These are phyloP conservation scores for Lanius ludovicianus DNA, from an alignment of 2,113 vertebrate species.

Conservation along the genomic window DNA sequence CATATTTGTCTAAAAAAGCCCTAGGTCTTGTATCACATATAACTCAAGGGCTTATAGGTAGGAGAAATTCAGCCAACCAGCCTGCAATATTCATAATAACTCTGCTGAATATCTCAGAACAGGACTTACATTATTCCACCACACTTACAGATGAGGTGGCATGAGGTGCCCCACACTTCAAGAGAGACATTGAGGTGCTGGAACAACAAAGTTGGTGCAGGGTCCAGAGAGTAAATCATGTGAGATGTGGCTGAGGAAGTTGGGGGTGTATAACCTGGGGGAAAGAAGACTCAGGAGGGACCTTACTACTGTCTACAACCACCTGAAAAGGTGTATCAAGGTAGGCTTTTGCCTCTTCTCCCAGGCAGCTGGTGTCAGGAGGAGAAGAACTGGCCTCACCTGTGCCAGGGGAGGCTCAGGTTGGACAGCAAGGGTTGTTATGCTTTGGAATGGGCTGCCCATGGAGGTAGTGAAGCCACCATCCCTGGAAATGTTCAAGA, in stretches of 20 bases:
- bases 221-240: neutral
- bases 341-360: neutral
- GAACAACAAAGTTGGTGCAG: neutral
- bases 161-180: neutral
- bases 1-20: neutral
- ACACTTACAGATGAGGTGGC: neutral
- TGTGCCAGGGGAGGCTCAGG: neutral
- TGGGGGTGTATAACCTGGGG: neutral
- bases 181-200: neutral
- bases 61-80: neutral
- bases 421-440: accelerated
- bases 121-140: neutral
- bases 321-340: neutral
- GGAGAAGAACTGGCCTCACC: neutral
- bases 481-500: neutral
- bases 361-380: neutral
- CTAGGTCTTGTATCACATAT: neutral
- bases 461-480: neutral
- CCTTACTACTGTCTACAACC: neutral
- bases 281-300: neutral
- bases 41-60: neutral
- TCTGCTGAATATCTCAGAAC: neutral
- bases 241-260: neutral
- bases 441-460: neutral
- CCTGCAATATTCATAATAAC: neutral